Percentiles rank a stretch among this genome's conserved stretches.
Conservation (phyloP, 2,113 vertebrate species). For the Forbesichthys papilliferus region DNA sequence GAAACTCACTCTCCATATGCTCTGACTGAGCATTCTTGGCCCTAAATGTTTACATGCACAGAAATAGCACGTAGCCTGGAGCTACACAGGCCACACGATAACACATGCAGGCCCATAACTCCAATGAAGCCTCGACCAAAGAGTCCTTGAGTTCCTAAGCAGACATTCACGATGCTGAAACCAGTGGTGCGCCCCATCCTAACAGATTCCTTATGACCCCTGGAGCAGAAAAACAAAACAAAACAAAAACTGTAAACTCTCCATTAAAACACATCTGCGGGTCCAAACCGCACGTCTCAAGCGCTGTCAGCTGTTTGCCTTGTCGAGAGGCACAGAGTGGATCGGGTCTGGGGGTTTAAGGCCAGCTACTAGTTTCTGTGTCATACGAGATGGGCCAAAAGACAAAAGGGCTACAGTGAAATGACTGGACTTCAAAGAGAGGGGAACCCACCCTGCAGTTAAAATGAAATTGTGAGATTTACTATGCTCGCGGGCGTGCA, state of each 20-base stretch:
- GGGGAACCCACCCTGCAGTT: conserved; percentile 49
- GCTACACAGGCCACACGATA: conserved; percentile 41
- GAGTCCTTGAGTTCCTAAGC: conserved; percentile 34
- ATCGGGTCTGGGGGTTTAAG: conserved; percentile 59
- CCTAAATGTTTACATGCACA: conserved; percentile 43
- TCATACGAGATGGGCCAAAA: conserved; percentile 46
- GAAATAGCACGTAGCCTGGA: conserved; percentile 40
- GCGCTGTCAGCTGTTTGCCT: conserved; percentile 51
- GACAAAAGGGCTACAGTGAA: conserved; percentile 30
- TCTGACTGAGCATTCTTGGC: conserved; percentile 34
- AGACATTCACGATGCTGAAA: conserved; percentile 26
- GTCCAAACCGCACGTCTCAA: conserved; percentile 40
- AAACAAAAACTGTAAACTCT: conserved; percentile 42
- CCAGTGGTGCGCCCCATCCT: conserved; percentile 35
- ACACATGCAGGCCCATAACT: conserved; percentile 25
- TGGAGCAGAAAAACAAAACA: conserved; percentile 23
- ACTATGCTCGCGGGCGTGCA: conserved; percentile 22
- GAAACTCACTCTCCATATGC: conserved; percentile 25
- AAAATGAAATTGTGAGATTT: conserved; percentile 43
- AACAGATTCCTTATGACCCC: conserved; percentile 47
- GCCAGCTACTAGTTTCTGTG: conserved; percentile 59
- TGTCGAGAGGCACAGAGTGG: conserved; percentile 41
- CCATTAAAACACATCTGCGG: conserved; percentile 46
- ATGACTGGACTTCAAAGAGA: conserved; percentile 33
- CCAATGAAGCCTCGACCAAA: conserved; percentile 38